Evolutionary conservation across 2,797 vertebrate species (phyloP).

Genomic region (Podargus strigoides): DNA sequence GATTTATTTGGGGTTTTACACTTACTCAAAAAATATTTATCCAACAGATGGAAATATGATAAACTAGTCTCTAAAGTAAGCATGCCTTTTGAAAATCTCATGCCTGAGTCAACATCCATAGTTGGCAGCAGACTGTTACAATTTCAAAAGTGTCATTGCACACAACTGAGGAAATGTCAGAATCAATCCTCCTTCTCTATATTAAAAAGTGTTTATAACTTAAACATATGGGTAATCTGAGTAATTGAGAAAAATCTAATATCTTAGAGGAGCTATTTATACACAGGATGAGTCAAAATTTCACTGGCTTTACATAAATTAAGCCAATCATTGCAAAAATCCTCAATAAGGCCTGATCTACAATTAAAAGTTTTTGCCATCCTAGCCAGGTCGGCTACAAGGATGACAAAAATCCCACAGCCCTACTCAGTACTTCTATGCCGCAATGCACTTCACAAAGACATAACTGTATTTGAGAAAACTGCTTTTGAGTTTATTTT

Average conservation of each 20-base stretch:
- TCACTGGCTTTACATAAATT: background rate
- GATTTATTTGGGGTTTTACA: conserved; percentile 22
- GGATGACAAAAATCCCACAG: background rate
- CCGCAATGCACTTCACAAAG: background rate
- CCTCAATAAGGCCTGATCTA: background rate
- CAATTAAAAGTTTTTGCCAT: background rate
- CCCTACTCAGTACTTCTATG: background rate
- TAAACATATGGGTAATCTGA: conserved; percentile 9
- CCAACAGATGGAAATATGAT: conserved; percentile 52
- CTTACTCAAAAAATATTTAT: conserved; percentile 48
- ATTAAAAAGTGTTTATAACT: background rate
- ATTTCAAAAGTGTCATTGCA: background rate
- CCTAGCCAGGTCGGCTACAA: background rate
- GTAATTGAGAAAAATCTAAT: conserved; percentile 35
- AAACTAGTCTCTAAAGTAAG: conserved; percentile 37
- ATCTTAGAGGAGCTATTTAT: background rate
- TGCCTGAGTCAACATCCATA: conserved; percentile 20
- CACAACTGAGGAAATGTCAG: conserved; percentile 34
- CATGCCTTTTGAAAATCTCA: conserved; percentile 14
- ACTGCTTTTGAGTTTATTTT: background rate
- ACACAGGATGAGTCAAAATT: background rate
- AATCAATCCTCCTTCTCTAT: background rate
- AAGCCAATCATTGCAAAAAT: background rate
- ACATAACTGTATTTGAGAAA: background rate
- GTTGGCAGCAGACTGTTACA: background rate